These are phyloP conservation scores for Meghimatium bilineatum DNA, from an alignment of 2,888 invertebrate species.

Conservation along the genomic window DNA sequence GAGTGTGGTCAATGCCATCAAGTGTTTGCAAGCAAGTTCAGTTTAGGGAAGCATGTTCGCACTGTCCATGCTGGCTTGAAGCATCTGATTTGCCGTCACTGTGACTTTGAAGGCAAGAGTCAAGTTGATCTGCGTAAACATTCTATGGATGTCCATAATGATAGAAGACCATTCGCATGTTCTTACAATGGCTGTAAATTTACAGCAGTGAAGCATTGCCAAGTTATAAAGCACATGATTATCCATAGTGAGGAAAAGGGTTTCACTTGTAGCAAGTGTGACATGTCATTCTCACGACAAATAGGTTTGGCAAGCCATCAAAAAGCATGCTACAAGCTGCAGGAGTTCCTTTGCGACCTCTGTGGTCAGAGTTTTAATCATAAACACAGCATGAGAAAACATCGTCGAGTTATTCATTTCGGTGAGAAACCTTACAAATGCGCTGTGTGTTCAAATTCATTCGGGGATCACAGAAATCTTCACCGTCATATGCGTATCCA, in stretches of 20 bases:
- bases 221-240: slow-evolving; percentile 35
- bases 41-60: slow-evolving; percentile 60
- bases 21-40: slow-evolving; percentile 56
- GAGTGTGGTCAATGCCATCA: slow-evolving; percentile 58
- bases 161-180: slow-evolving; percentile 60
- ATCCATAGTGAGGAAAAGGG: slow-evolving; percentile 55
- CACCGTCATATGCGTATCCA: slow-evolving; percentile 66
- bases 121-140: slow-evolving; percentile 57
- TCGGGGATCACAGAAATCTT: slow-evolving; percentile 66
- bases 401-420: slow-evolving; percentile 52
- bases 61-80: slow-evolving; percentile 52
- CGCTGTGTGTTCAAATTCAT: slow-evolving; percentile 58
- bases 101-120: slow-evolving; percentile 54
- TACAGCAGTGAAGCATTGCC: slow-evolving; percentile 54
- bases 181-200: slow-evolving; percentile 58
- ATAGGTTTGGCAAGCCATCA: slow-evolving; percentile 58
- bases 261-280: slow-evolving; percentile 61
- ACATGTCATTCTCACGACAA: slow-evolving; percentile 60
- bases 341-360: slow-evolving; percentile 62
- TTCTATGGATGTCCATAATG: slow-evolving; percentile 54
- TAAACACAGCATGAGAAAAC: slow-evolving; percentile 56
- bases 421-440: slow-evolving; percentile 59
- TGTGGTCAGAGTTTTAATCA: slow-evolving; percentile 65
- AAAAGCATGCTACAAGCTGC: slow-evolving; percentile 58
- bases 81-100: slow-evolving; percentile 57